Evolutionary conservation across 2,888 invertebrate species (phyloP).

Genomic region (Orchesella flavescens): DNA sequence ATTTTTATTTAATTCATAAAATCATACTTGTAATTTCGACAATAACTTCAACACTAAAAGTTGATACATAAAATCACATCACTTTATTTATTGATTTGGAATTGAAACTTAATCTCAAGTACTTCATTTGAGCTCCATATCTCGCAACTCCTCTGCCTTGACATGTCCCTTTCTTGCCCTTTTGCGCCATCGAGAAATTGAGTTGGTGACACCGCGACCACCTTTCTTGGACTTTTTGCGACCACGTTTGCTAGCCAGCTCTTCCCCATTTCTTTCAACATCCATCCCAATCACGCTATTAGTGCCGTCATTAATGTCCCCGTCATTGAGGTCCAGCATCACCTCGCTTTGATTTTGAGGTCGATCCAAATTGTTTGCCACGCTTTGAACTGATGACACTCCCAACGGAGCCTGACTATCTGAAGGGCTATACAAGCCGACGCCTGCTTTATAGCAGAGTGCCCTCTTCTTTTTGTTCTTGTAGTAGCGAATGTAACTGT

Average conservation of each 20-base stretch:
- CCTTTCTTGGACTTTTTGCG: background rate
- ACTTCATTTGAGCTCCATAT: no score
- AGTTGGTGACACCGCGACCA: no score
- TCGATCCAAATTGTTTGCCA: background rate
- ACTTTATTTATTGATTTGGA: no score
- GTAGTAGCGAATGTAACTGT: constrained; percentile 20
- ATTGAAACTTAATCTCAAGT: no score
- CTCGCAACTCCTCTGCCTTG: no score
- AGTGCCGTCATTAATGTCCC: background rate
- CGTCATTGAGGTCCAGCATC: background rate
- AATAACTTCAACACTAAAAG: no score
- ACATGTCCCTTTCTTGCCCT: no score
- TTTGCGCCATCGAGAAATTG: no score
- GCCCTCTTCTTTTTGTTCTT: constrained; percentile 28
- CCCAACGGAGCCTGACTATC: background rate
- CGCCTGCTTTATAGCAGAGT: background rate
- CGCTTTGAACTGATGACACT: background rate
- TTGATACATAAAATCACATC: no score
- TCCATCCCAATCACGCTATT: background rate
- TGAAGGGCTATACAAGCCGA: background rate
- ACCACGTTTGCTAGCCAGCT: background rate
- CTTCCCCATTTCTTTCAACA: background rate
- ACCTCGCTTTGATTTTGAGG: background rate
- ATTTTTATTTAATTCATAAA: no score
- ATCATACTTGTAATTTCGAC: no score